Conservation (phyloP, 2,797 vertebrate genomes). For the Hydrolagus colliei region DNA sequence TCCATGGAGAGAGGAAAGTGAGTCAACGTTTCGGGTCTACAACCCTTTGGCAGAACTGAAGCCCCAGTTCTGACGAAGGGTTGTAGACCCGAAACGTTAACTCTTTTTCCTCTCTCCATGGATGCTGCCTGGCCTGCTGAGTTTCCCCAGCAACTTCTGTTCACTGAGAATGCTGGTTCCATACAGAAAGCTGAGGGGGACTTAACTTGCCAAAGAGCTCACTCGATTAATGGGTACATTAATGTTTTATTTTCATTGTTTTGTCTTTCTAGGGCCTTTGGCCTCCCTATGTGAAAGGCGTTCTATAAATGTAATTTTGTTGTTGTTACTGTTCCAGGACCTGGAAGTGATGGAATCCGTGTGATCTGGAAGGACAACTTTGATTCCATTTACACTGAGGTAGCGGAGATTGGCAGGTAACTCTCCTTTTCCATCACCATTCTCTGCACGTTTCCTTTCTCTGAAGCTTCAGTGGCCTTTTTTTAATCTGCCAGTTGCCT, state of each 20-base stretch:
- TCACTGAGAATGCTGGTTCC: neutral
- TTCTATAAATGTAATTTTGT: neutral
- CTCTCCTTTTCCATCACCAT: neutral
- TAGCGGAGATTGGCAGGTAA: conserved; percentile 92
- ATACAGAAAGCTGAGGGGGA: neutral
- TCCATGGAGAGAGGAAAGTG: too few relatives aligned
- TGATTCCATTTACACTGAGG: conserved; percentile 83
- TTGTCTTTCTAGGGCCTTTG: too few relatives aligned
- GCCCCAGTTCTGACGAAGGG: too few relatives aligned
- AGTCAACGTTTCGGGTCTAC: too few relatives aligned
- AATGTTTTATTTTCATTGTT: too few relatives aligned
- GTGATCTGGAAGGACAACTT: conserved; percentile 97
- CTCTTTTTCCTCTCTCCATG: too few relatives aligned
- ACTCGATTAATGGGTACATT: neutral
- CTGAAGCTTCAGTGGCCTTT: neutral
- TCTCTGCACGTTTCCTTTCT: neutral
- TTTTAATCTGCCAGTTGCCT: neutral
- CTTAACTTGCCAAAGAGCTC: neutral
- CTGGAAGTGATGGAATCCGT: conserved; percentile 80
- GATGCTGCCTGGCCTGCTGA: too few relatives aligned
- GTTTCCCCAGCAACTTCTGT: too few relatives aligned
- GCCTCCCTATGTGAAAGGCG: too few relatives aligned
- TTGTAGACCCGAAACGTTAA: too few relatives aligned
- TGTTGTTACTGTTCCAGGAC: conserved; percentile 54
- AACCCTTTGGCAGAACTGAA: too few relatives aligned